phyloP scores from a whole-genome alignment of 1,140 invertebrate species.

The Euura saliciscinereae region DNA sequence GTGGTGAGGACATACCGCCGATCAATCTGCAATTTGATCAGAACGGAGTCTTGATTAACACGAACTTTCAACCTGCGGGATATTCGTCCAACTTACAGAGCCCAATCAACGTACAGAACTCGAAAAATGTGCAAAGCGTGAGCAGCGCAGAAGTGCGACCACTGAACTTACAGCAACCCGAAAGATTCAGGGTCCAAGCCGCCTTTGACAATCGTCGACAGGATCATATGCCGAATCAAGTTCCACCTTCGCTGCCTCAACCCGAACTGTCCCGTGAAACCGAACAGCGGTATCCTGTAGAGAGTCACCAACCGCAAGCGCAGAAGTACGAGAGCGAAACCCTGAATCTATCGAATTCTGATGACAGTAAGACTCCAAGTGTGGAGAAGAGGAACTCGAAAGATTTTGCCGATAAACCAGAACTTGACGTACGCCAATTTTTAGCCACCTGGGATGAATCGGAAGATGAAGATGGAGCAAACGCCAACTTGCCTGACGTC shows the following conservation, averaged over 20 bases:
- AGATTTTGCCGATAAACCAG: constrained; percentile 53
- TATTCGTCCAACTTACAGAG: background rate
- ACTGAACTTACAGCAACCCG: constrained; percentile 21
- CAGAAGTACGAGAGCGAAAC: constrained; percentile 13
- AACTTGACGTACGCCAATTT: constrained; percentile 56
- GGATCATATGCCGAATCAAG: constrained; percentile 11
- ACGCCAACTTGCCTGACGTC: constrained; percentile 31
- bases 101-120: background rate
- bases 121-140: background rate
- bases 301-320: too few species aligned
- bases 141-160: background rate
- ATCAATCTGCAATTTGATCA: constrained; percentile 58
- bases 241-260: constrained; percentile 11
- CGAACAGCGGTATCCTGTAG: constrained; percentile 14
- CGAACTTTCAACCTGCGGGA: constrained; percentile 37
- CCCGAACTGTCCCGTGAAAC: background rate
- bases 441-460: constrained; percentile 58
- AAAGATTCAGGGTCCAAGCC: constrained; percentile 26
- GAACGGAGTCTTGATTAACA: constrained; percentile 54
- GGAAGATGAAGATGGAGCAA: constrained; percentile 50
- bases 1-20: constrained; percentile 37
- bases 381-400: constrained; percentile 34
- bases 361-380: constrained; percentile 11
- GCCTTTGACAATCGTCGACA: background rate
- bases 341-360: constrained; percentile 20